phyloP scores from a whole-genome alignment of 2,888 invertebrate genomes.

The Adela reaumurella region DNA sequence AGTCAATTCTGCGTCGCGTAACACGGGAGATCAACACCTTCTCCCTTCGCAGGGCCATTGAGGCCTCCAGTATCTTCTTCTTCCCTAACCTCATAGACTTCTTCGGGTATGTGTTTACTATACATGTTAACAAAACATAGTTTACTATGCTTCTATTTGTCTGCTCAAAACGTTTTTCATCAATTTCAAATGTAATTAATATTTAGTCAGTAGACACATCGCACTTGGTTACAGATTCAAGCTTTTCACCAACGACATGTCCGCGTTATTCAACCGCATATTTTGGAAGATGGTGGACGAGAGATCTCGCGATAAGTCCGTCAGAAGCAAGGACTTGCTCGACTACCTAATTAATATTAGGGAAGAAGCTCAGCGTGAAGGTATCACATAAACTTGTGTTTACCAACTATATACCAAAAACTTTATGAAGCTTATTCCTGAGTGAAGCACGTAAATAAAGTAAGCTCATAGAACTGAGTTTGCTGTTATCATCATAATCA shows the following conservation, averaged over 20 bases:
- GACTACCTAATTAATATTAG: constrained; percentile 27
- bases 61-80: constrained; percentile 27
- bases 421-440: no score
- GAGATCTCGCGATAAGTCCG: constrained; percentile 15
- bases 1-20: constrained; percentile 20
- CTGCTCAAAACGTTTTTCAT: no score
- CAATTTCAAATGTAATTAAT: no score
- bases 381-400: no score
- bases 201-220: no score
- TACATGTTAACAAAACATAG: neutral
- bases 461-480: no score
- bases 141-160: no score
- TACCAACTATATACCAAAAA: no score
- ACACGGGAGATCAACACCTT: constrained; percentile 21
- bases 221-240: no score
- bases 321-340: constrained; percentile 21
- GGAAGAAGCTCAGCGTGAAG: constrained; percentile 19
- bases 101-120: constrained; percentile 18
- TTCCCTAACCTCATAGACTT: constrained; percentile 22
- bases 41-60: constrained; percentile 17
- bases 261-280: constrained; percentile 19
- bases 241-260: constrained; percentile 24
- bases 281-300: constrained; percentile 19
- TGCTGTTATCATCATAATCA: no score
- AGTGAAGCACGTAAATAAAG: no score